Evolutionary conservation across 2,797 vertebrate species (phyloP), one percentile per base, ranked within the genome.

Genomic region (Nyctalus aviator): DNA sequence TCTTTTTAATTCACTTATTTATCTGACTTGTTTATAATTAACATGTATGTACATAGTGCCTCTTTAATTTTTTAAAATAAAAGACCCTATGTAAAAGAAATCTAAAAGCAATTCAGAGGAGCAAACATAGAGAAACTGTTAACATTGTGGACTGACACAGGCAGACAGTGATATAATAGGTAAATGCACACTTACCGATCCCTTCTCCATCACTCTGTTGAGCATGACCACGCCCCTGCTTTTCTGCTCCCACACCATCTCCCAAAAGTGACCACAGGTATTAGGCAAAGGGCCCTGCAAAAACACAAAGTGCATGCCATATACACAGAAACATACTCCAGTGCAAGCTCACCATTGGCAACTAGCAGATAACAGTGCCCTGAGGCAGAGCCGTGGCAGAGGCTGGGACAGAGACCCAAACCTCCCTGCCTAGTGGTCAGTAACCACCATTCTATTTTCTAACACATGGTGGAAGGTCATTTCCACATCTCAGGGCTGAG

Each of bases 221-320:
- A 99, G 98, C 99, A 99, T 99, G 97, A 99, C 99, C 8, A 99
- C 99, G 8, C 99, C 99, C 44, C 98, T 98, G 97, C 98, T 99
- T 96, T 98, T 99, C 98, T 99, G 99, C 97, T 99, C 99, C 99
- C 99, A 99, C 94, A 99, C 99, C 99, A 99, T 99, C 98, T 99
- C 99, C 99, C 99, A 99, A 55, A 99, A 99, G 97, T 99, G 99
- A 90, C 99, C 99, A 91, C 99, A 99, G 18, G 99, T 99, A 95
- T 98, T 99, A 94, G 99, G 99, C 98, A 99, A 97, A 93, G 99
- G 99, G 97, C 99, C 99, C 99, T 99, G 97, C 94, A 97, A 98
- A 97, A 76, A 98, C 48, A 96, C 32, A 95, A 50, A 50, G 23
- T 0, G 25, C 18, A 62, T 66, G 72, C 72, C 41, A 11, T 46